These are phyloP conservation scores for Theodoxus fluviatilis DNA, from an alignment of 2,888 invertebrate species.

Conservation along the genomic window DNA sequence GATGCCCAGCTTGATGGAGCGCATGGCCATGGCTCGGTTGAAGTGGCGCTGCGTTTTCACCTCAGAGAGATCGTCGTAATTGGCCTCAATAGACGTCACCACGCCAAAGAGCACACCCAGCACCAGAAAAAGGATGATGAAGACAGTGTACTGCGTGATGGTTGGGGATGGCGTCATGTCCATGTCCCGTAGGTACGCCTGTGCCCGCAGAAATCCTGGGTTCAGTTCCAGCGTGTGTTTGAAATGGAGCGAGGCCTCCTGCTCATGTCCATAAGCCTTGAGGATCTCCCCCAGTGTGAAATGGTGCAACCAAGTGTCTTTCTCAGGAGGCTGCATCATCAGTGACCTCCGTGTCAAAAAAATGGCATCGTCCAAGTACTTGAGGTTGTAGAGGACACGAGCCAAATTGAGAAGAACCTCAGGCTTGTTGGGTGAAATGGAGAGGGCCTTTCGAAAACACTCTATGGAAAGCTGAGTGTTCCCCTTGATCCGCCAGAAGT, in stretches of 20 bases:
- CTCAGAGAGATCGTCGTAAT: slow-evolving; percentile 55
- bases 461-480: slow-evolving; percentile 86
- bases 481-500: slow-evolving; percentile 89
- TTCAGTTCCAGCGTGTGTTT: slow-evolving; percentile 82
- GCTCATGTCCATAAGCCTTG: slow-evolving; percentile 87
- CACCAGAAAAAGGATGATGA: slow-evolving; percentile 87
- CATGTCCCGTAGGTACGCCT: slow-evolving; percentile 81
- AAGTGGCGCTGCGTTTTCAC: slow-evolving; percentile 81
- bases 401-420: slow-evolving; percentile 86
- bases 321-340: slow-evolving; percentile 83
- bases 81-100: slow-evolving; percentile 76
- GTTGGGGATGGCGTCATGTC: slow-evolving; percentile 80
- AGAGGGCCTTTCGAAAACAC: slow-evolving; percentile 83
- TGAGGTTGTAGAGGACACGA: slow-evolving; percentile 82
- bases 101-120: slow-evolving; percentile 80
- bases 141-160: slow-evolving; percentile 83
- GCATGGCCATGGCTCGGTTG: slow-evolving; percentile 88
- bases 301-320: slow-evolving; percentile 90
- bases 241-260: slow-evolving; percentile 84
- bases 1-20: slow-evolving; percentile 72
- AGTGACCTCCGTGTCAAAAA: slow-evolving; percentile 84
- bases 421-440: slow-evolving; percentile 85
- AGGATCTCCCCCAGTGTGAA: slow-evolving; percentile 90
- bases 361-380: slow-evolving; percentile 89
- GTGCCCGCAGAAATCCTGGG: slow-evolving; percentile 84